Evolutionary conservation across 2,797 vertebrate species (phyloP).

Genomic region (Artibeus lituratus): DNA sequence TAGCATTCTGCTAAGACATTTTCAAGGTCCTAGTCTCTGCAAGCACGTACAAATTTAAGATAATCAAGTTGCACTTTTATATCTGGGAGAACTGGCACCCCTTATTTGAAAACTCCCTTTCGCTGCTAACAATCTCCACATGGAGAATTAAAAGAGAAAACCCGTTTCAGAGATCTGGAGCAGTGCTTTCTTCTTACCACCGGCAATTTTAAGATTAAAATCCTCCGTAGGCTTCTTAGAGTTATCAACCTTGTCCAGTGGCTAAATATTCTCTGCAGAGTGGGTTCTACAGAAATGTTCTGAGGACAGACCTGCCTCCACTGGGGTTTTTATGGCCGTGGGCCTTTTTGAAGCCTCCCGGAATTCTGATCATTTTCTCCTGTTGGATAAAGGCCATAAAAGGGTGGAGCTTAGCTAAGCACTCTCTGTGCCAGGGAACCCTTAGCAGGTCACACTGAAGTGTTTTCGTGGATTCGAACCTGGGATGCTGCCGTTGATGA

Average conservation of each 20-base stretch:
- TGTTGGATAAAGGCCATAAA: constrained; percentile 63
- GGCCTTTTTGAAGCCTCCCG: constrained; percentile 69
- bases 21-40: neutral
- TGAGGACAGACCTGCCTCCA: constrained; percentile 59
- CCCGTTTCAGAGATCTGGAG: neutral
- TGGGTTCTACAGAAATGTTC: constrained; percentile 76
- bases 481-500: neutral
- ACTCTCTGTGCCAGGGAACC: neutral
- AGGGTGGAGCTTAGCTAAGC: neutral
- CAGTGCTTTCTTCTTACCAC: neutral
- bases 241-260: constrained; percentile 75
- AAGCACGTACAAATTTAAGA: neutral
- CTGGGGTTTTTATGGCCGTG: constrained; percentile 69
- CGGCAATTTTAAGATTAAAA: constrained; percentile 72
- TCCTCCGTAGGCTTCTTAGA: constrained; percentile 61
- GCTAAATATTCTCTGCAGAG: constrained; percentile 72
- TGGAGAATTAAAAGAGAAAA: neutral
- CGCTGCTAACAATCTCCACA: neutral
- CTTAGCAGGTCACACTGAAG: neutral
- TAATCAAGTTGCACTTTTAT: neutral
- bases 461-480: neutral
- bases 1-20: neutral
- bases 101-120: neutral
- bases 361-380: constrained; percentile 68
- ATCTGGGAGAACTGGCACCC: neutral